These are phyloP conservation scores for Lophochroa leadbeateri DNA, from an alignment of 2,113 vertebrate species.

Conservation along the genomic window DNA sequence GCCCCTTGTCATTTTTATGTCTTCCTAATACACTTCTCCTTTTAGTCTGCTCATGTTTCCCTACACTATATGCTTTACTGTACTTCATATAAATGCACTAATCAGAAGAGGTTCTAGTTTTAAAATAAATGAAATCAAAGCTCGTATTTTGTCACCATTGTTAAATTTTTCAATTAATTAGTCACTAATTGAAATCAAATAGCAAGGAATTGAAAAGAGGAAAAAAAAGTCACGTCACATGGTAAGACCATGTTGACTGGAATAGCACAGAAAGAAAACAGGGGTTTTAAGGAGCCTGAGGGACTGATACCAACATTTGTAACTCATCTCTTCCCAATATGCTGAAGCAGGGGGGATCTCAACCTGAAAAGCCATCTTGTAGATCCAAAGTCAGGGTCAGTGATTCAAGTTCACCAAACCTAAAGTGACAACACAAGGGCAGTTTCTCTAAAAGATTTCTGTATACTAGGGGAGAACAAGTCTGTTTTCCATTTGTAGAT, in stretches of 20 bases:
- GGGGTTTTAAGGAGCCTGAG: background rate
- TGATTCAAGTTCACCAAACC: accelerated
- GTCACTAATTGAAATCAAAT: background rate
- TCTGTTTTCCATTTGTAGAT: background rate
- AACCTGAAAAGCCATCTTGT: background rate
- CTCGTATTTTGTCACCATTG: background rate
- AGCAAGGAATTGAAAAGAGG: background rate
- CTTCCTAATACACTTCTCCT: background rate
- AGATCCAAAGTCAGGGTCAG: background rate
- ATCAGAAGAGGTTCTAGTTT: background rate
- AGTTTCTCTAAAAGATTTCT: background rate
- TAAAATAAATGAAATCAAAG: background rate
- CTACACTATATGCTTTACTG: background rate
- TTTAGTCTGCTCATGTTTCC: background rate
- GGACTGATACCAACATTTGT: background rate
- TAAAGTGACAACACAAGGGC: background rate
- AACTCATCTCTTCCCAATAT: background rate
- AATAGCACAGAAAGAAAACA: background rate
- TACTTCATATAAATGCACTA: background rate
- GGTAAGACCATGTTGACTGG: background rate
- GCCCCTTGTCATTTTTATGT: background rate
- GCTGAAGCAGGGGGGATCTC: background rate
- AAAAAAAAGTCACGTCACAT: background rate
- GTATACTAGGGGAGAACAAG: background rate
- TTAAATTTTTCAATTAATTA: background rate